A percentile compares a stretch with the other conserved stretches of the same genome.
Conservation (phyloP, 2,113 vertebrate species). For the Tringa solitaria region DNA sequence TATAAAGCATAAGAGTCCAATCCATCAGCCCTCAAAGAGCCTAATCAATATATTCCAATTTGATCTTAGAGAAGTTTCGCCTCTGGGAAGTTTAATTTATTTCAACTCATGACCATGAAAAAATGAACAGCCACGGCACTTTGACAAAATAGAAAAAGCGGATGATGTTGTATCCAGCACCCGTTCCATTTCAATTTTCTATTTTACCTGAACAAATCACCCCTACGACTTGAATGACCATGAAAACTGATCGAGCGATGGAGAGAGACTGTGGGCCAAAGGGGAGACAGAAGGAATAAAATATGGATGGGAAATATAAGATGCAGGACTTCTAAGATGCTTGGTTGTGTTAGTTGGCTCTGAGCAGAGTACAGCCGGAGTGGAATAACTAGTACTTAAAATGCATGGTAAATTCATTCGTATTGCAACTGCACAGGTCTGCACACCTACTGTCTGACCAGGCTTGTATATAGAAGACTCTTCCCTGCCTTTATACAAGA, state of each 20-base stretch:
- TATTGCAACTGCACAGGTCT: background rate
- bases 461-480: background rate
- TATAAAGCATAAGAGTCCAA: slow-evolving; percentile 75
- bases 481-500: background rate
- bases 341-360: background rate
- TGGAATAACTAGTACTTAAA: background rate
- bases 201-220: slow-evolving; percentile 75
- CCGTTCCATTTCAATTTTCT: slow-evolving; percentile 71
- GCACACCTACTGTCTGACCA: background rate
- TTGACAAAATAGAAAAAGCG: slow-evolving; percentile 69
- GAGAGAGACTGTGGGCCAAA: background rate
- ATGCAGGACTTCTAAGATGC: background rate
- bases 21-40: slow-evolving; percentile 78
- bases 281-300: background rate
- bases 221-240: slow-evolving; percentile 49
- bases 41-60: slow-evolving; percentile 82
- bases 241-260: slow-evolving; percentile 55
- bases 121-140: slow-evolving; percentile 69
- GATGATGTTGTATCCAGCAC: slow-evolving; percentile 58
- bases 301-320: background rate
- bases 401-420: background rate
- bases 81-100: slow-evolving; percentile 80
- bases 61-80: slow-evolving; percentile 75
- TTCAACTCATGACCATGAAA: slow-evolving; percentile 75
- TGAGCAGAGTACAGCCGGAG: background rate